Percentiles rank a stretch among this genome's conserved stretches.
phyloP scores from a whole-genome alignment of 2,113 vertebrate genomes.

The Podarcis muralis region DNA sequence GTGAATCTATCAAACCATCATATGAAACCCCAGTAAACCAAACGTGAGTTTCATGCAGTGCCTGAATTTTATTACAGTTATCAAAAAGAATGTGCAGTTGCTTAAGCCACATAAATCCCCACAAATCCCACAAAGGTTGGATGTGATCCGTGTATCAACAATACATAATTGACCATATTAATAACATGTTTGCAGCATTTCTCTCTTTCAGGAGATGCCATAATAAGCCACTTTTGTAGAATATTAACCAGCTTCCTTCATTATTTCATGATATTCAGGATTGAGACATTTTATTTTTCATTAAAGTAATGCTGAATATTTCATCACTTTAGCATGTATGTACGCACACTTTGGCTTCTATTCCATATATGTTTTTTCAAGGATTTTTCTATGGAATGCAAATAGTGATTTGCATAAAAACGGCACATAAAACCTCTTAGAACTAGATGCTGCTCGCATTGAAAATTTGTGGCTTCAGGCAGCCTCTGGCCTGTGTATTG shows the following conservation, averaged over 20 bases:
- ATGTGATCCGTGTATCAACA: not conserved
- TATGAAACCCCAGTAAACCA: not conserved
- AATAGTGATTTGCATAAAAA: not conserved
- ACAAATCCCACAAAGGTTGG: not conserved
- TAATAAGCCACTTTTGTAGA: not conserved
- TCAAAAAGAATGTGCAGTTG: not conserved
- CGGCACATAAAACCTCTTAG: not conserved
- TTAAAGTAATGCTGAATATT: constrained; percentile 26
- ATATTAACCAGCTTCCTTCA: not conserved
- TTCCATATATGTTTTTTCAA: not conserved
- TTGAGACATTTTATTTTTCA: not conserved
- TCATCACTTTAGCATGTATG: constrained; percentile 1
- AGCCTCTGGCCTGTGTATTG: not conserved
- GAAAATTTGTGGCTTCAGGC: not conserved
- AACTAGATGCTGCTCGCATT: not conserved
- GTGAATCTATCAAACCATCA: constrained; percentile 9
- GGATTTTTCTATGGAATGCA: not conserved
- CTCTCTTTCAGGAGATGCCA: not conserved
- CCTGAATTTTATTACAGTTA: constrained; percentile 14
- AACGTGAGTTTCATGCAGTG: not conserved
- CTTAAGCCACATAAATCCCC: not conserved
- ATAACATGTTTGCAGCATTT: not conserved
- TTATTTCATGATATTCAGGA: not conserved
- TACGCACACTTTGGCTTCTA: not conserved
- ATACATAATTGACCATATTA: not conserved